Conservation (phyloP, 2,888 invertebrate species). For the Margaritifera margaritifera region DNA sequence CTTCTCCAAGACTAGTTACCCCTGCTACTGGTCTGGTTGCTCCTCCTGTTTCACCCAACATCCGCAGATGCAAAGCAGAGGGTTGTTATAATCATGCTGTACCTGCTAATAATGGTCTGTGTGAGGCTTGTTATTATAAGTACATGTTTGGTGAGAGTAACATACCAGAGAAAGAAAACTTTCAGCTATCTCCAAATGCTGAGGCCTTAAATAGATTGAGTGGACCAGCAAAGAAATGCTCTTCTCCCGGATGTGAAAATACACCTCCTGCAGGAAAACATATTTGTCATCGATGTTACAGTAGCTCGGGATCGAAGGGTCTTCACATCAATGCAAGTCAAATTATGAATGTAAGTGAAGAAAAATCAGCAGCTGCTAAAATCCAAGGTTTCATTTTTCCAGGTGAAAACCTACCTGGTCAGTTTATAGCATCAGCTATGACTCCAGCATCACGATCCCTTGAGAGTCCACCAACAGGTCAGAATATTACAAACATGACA, state of each 20-base stretch:
- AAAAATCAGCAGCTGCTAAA: too few relatives aligned
- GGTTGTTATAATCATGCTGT: conserved; percentile 25
- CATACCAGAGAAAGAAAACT: not conserved
- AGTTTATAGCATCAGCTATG: too few relatives aligned
- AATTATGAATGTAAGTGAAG: too few relatives aligned
- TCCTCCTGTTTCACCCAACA: conserved; percentile 5
- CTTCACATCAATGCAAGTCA: too few relatives aligned
- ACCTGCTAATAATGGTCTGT: conserved; percentile 31
- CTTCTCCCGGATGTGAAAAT: conserved; percentile 18
- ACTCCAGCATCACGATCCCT: too few relatives aligned
- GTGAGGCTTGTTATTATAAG: conserved; percentile 31
- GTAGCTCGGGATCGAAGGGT: too few relatives aligned
- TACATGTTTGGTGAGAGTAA: conserved; percentile 19
- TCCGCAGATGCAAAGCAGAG: conserved; percentile 19
- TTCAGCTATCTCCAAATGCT: not conserved
- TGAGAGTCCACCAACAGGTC: too few relatives aligned
- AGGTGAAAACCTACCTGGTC: too few relatives aligned
- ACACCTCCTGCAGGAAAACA: not conserved
- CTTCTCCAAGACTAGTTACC: too few relatives aligned
- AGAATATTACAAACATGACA: too few relatives aligned
- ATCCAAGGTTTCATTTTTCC: too few relatives aligned
- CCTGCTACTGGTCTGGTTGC: not conserved
- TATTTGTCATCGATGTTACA: too few relatives aligned
- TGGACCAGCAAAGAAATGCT: conserved; percentile 1
- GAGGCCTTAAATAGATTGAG: not conserved